A percentile compares a stretch with the other conserved stretches of the same genome.
Conservation (phyloP, 2,797 vertebrate species). For the Phylloscopus collybita region DNA sequence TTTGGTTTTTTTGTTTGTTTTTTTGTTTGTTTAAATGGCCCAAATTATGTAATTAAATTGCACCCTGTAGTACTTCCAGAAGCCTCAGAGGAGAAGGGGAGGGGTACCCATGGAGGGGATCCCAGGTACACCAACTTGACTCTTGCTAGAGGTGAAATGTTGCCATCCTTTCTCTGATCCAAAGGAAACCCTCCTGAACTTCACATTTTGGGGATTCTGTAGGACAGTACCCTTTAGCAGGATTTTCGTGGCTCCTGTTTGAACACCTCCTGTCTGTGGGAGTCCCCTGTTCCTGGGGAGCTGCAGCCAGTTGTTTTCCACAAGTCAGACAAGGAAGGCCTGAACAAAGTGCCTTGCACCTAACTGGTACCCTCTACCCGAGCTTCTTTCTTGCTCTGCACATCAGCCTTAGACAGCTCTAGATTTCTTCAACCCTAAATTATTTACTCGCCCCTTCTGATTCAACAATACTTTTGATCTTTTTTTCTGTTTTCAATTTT, state of each 20-base stretch:
- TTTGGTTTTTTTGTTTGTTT: too few relatives aligned
- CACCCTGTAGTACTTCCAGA: not conserved
- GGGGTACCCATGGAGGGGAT: rapidly evolving
- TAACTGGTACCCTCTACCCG: not conserved
- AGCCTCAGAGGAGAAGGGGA: not conserved
- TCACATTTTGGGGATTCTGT: not conserved
- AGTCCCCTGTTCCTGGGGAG: not conserved
- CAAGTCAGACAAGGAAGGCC: not conserved
- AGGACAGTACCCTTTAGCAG: not conserved
- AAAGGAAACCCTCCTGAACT: not conserved
- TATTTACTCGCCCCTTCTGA: not conserved
- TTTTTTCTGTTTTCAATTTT: not conserved
- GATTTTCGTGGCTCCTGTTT: not conserved
- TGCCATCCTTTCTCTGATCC: not conserved
- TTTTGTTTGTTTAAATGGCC: not conserved
- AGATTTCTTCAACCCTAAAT: not conserved
- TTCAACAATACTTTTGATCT: not conserved
- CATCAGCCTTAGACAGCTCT: not conserved
- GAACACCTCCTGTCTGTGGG: not conserved
- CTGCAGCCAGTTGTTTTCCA: not conserved
- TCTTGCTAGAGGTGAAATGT: not conserved
- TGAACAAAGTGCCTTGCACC: not conserved
- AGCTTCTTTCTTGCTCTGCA: not conserved
- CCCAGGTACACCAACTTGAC: not conserved
- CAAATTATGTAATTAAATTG: not conserved